phyloP scores from a whole-genome alignment of 2,797 vertebrate genomes.

The Clarias laeviceps region DNA sequence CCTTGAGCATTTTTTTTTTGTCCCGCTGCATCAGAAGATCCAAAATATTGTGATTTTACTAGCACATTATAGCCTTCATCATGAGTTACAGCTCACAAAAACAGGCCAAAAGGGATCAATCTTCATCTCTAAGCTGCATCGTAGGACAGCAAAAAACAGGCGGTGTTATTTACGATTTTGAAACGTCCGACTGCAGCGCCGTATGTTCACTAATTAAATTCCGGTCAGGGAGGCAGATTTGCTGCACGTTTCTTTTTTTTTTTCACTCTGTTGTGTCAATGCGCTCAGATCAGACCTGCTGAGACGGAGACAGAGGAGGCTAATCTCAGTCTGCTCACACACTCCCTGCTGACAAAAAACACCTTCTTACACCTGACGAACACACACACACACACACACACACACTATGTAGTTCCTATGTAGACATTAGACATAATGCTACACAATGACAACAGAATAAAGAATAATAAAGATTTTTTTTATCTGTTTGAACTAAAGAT shows the following conservation, averaged over 20 bases:
- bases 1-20: conserved; percentile 5
- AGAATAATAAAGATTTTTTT: background rate
- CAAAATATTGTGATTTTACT: conserved; percentile 2
- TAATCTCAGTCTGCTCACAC: conserved; percentile 42
- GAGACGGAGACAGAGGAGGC: conserved; percentile 22
- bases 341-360: conserved; percentile 28
- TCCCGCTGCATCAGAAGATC: background rate
- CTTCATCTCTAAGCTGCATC: conserved; percentile 32
- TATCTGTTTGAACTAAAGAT: background rate
- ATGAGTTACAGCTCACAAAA: conserved; percentile 14
- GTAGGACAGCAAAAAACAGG: conserved; percentile 45
- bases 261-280: conserved; percentile 41
- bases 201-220: conserved; percentile 52
- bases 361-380: conserved; percentile 9
- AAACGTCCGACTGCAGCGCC: conserved; percentile 45
- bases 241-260: conserved; percentile 36
- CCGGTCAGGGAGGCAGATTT: conserved; percentile 42
- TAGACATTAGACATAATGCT: background rate
- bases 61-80: background rate
- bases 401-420: background rate
- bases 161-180: conserved; percentile 26
- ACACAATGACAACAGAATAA: background rate
- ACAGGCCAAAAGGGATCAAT: conserved; percentile 37
- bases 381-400: conserved; percentile 22
- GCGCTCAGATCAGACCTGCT: conserved; percentile 50